These are phyloP conservation scores for Atlantisia rogersi DNA, from an alignment of 2,113 vertebrate species.

Conservation along the genomic window DNA sequence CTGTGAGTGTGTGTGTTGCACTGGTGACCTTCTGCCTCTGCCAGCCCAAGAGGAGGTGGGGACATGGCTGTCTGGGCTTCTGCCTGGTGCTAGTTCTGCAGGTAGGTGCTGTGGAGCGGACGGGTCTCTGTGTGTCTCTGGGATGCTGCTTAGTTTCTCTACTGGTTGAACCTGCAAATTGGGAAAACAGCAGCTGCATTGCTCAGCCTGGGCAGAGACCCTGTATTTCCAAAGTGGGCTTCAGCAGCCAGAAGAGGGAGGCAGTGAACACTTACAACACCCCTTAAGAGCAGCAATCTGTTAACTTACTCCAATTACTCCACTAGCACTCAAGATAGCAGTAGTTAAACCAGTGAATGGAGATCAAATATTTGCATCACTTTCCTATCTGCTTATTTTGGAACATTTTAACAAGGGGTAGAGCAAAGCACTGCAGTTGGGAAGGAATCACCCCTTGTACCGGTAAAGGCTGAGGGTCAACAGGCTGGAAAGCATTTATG, in stretches of 20 bases:
- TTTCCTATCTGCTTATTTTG: neutral
- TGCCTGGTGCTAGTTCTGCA: neutral
- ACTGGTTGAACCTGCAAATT: neutral
- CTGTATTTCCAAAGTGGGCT: neutral
- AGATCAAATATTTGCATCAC: neutral
- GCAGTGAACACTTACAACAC: neutral
- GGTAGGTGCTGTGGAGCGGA: fast-evolving
- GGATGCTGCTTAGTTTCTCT: neutral
- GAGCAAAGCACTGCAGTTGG: neutral
- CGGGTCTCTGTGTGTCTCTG: neutral
- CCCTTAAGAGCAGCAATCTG: neutral
- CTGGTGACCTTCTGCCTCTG: neutral
- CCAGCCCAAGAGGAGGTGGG: neutral
- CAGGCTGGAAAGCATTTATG: neutral
- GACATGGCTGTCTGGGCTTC: neutral
- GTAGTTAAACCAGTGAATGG: neutral
- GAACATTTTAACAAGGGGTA: neutral
- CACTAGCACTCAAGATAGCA: neutral
- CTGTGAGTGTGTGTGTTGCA: neutral
- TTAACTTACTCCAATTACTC: neutral
- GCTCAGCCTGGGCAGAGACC: neutral
- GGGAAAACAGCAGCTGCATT: neutral
- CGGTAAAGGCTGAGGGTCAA: neutral
- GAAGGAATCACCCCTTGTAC: neutral
- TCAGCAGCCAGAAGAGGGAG: neutral